Evolutionary conservation across 2,888 invertebrate genomes (phyloP), one percentile per base, ranked within the genome.

Genomic region (Sericinus montela): DNA sequence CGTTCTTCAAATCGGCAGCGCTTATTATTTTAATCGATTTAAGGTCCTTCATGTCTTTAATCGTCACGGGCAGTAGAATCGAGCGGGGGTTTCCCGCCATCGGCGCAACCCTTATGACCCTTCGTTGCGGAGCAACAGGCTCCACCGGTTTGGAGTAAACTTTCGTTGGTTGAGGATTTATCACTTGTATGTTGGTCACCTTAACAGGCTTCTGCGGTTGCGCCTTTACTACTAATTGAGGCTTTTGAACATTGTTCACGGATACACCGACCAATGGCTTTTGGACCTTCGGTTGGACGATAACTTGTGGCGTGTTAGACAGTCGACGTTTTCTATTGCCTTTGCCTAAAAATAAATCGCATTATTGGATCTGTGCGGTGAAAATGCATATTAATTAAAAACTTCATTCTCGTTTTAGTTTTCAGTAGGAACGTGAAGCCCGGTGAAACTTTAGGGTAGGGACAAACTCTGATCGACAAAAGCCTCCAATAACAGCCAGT

Each of bases 11-110:
- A 57, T 90, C 90, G 0, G 92, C 84, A 0, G 93, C 91, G 60
- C 93, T 94, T 44, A 94, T 91, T 47, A 94, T 93, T 80, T 94
- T 93, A 48, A 93, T 92, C 0, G 92, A 92, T 59, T 92, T 92
- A 48, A 94, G 89, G 67, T 93, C 93, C 73, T 93, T 93, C 80
- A 93, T 92, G 51, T 92, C 92, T 60, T 92, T 92, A 40, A 92
- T 78, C 29, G 92, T 93, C 5, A 94, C 92, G 0, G 94, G 94
- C 15, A 95, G 81, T 11, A 94, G 80, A 52, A 95, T 92, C 0
- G 94, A 93, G 11, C 94, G 81, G 3, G 92, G 90, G 63, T 90
- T 90, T 2, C 89, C 88, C 1, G 81, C 80, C 80, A 89, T 82
- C 0, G 89, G 88, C 0, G 89, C 83, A 0, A 86, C 87, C 28